phyloP scores from a whole-genome alignment of 2,113 vertebrate genomes.

The Siniperca chuatsi region DNA sequence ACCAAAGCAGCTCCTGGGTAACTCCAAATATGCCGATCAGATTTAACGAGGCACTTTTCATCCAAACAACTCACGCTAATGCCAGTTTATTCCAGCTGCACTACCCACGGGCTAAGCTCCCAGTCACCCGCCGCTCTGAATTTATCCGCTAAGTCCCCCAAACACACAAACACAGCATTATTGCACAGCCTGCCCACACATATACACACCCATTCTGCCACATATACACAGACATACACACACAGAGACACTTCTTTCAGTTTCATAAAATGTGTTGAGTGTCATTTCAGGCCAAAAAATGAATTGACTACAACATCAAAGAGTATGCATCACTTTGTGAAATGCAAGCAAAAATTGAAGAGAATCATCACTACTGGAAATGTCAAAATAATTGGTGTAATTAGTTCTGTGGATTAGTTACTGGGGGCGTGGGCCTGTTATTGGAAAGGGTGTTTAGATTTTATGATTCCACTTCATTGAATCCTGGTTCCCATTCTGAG shows the following conservation, averaged over 20 bases:
- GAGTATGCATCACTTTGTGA: constrained; percentile 25
- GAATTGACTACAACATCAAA: constrained; percentile 45
- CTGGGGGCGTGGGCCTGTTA: neutral
- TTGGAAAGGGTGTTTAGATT: neutral
- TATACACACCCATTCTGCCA: constrained; percentile 32
- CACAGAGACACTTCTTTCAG: constrained; percentile 40
- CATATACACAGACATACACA: constrained; percentile 1
- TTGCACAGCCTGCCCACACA: constrained; percentile 49
- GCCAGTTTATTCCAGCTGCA: constrained; percentile 70
- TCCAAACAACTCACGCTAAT: constrained; percentile 70
- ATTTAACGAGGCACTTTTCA: constrained; percentile 79
- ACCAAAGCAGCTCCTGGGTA: constrained; percentile 65
- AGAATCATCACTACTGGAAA: constrained; percentile 7
- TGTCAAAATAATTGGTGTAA: constrained; percentile 41
- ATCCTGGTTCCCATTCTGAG: neutral
- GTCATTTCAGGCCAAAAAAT: constrained; percentile 61
- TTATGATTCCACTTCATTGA: constrained; percentile 1
- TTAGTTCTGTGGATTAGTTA: constrained; percentile 32
- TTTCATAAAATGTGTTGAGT: constrained; percentile 45
- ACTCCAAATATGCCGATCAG: constrained; percentile 76
- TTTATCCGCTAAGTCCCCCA: constrained; percentile 75
- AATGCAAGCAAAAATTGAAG: constrained; percentile 16
- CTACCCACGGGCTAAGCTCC: constrained; percentile 70
- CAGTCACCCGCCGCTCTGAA: constrained; percentile 71
- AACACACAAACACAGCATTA: constrained; percentile 71